Base-by-base conservation (phyloP, 1,140 invertebrate species). In the Tetramorium parvispinum region DNA sequence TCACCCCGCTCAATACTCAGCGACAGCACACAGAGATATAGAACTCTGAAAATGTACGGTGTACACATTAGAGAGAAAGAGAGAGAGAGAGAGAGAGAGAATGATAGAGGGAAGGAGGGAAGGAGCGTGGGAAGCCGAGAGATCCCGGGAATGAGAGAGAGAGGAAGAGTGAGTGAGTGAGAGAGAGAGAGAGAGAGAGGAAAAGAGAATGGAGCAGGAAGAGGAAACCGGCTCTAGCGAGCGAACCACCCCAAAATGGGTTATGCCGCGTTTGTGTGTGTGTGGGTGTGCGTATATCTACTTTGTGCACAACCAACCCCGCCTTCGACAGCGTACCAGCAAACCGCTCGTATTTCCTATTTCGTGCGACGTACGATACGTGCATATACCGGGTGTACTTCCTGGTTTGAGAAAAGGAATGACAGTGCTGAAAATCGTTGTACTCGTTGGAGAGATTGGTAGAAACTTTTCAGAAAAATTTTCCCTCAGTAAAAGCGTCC, bases 1-100 rank as follows among this genome's bases (percentile, higher is more conserved):
- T 95, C 93, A 95, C 94, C 94, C 92, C 94, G 94, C 91, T 94
- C 94, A 94, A 95, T 95, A 94, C 93, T 93, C 87, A 87, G 59
- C 88, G 87, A 82, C 77, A 73, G 61, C 86, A 87, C 88, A 81
- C 79, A 87, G 68, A 61, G 68, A 51, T 83, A 76, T 27, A 76
- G 82, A 85, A 76, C 85, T 82, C 59, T 66, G 85, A 77, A 79
- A 79, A 86, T 73, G 75, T 65, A 37, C n/a, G 24, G n/a, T 71
- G 70, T 24, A 53, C 73, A 65, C 40, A 18, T 13, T 43, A 43
- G 24, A 21, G 46, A 21, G 49, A 70, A 57, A 24, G 71, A 40
- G 53, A 46, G 53, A 46, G 37, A 53, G 68, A 18, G 11, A 7
- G 37, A 10, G 53, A 46, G 53, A 46, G 37, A 53, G 43, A n/a